Evolutionary conservation across 2,113 vertebrate genomes (phyloP).

Genomic region (Oreocharis arfaki): DNA sequence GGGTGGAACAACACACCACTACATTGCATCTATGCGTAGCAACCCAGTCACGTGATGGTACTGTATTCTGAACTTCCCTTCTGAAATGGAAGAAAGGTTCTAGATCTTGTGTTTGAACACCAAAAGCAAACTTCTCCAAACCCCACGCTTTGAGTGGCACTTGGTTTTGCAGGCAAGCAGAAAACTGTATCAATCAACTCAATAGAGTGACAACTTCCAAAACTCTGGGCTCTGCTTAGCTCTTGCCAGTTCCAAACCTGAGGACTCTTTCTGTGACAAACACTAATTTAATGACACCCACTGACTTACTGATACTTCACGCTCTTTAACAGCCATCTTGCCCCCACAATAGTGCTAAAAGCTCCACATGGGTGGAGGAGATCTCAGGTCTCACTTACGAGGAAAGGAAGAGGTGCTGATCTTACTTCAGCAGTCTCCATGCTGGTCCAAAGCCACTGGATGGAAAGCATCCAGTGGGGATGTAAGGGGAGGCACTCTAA

Average conservation of each 20-base stretch:
- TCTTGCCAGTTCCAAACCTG: neutral
- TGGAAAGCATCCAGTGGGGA: neutral
- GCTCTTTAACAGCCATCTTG: neutral
- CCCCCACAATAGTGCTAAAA: neutral
- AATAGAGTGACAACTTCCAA: neutral
- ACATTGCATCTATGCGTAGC: accelerated
- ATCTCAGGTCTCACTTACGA: neutral
- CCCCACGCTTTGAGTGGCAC: neutral
- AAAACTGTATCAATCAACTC: neutral
- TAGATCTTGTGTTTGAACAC: neutral
- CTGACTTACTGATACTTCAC: neutral
- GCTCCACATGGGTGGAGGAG: neutral
- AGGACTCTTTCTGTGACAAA: neutral
- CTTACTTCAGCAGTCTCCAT: neutral
- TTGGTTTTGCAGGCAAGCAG: neutral
- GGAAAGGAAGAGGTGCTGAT: neutral
- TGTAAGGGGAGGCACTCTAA: neutral
- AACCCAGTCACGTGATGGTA: too few relatives aligned
- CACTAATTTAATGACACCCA: neutral
- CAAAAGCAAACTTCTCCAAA: neutral
- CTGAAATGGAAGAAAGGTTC: neutral
- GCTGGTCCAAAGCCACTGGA: neutral
- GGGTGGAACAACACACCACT: neutral
- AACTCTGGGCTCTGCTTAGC: neutral
- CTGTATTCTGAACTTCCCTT: neutral